Evolutionary conservation across 2,797 vertebrate genomes (phyloP), one percentile per base, ranked within the genome.

Genomic region (Gymnodraco acuticeps): DNA sequence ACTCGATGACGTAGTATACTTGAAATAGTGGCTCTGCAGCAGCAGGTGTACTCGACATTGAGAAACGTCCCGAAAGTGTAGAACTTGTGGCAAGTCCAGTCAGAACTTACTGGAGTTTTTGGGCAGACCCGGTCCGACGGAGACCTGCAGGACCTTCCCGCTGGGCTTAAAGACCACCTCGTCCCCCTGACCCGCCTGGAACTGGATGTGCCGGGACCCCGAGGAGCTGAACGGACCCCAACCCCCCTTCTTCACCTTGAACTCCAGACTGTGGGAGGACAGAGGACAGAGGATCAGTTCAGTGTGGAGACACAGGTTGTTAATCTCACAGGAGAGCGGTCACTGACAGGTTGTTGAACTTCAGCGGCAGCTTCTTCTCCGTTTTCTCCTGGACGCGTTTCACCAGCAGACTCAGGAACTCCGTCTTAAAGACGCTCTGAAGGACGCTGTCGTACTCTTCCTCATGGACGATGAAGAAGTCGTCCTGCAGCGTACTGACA

Each of bases 211-310:
- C 17, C 95, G 92, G 68, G 95, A 95, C 2, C 96, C 96, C 0
- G 95, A 92, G 0, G 95, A 94, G 3, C 85, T 90, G 87, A 96
- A 96, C 0, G 94, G 95, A 47, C 95, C 95, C 95, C 96, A 96
- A 15, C 95, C 93, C 0, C 94, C 95, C 77, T 96, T 97, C 89
- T 96, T 97, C 78, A 97, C 96, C 89, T 96, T 96, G 76, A 96
- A 96, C 86, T 97, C 96, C 86, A 96, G 92, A 54, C 96, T 97
- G 33, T 9, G 7, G 81, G 16, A 72, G 4, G n/a, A 60, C 17
- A 46, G 58, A 75, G 27, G 42, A 38, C 33, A 38, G 7, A 38
- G 33, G 33, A 9, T 38, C 33, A 38, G 33, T 9, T 7, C 33
- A 38, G 33, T 2, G 33, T 38, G 8, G 33, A 38, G 33, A 38